Base-by-base conservation (phyloP, 2,113 vertebrate genomes). In the Datnioides undecimradiatus region DNA sequence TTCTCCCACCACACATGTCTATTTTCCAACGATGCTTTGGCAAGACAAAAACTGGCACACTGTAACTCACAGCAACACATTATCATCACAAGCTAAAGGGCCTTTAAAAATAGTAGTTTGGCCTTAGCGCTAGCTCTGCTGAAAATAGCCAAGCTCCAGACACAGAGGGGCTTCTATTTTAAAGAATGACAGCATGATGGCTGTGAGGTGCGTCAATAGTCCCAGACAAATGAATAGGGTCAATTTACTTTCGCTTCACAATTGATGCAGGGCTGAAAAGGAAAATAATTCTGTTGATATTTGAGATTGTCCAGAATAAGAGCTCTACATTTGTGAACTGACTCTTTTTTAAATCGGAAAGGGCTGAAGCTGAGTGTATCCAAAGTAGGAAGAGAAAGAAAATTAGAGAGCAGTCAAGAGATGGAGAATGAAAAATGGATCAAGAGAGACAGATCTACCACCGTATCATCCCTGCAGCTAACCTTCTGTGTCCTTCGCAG, bases 381-480 rank as follows among this genome's bases (percentile, higher is more conserved):
- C 27, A 43, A 43, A 9, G 36, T 23, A 12, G 6, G 2, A 34
- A 31, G 2, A 66, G 6, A 43, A 52, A n/a, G 4, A 55, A n/a
- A 46, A 10, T 0, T 17, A 64, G 23, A 51, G 23, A 27, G 1
- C 33, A 63, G 27, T 19, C 16, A 17, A n/a, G 0, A 29, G 10
- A 25, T 3, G 21, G 34, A 60, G 31, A 59, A n/a, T n/a, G 17
- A 63, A 34, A 45, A 55, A 71, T 29, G 14, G 16, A 11, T 49
- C 17, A 29, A 68, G 65, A 62, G n/a, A 55, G 21, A 68, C 62
- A 29, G 41, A 48, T 91, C 27, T 33, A 63, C 5, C 23, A 54
- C 17, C 6, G 9, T 36, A 72, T 52, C 48, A 90, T 94, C 41
- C 92, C 93, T 77, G 92, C 91, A 19, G 94, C 86, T 41, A 82